Base-by-base conservation (phyloP, 2,888 invertebrate species). In the Molanna angustata region DNA sequence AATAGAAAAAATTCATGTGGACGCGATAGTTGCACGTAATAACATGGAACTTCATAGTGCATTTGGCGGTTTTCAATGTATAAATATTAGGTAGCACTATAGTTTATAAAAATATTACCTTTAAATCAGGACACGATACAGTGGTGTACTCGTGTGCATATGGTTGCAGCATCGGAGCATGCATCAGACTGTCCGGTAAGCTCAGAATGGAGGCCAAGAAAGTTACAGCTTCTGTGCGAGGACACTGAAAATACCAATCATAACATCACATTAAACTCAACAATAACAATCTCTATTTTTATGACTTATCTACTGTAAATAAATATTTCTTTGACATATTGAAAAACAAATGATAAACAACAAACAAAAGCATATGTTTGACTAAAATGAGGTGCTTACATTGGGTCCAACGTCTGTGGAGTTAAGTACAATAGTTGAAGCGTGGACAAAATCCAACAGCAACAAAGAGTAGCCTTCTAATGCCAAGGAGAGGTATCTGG, bases 141-240 rank as follows among this genome's bases (percentile, higher is more conserved):
- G 76, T 75, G 60, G 76, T 76, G 64, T 73, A 84, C 60, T 75
- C 85, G 65, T 73, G 85, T 1, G 80, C 78, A 57, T 80, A 80
- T 0, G 86, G 85, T 61, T 87, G 83, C 42, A 89, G 71, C 67
- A 86, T 84, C 1, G 85, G 84, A 40, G 86, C 76, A 63, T 81
- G 80, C 64, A 81, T 77, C 54, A 84, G 76, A 7, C 80, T 80
- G 61, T 87, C 83, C 1, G 94, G 91, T 60, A 93, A 80, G 60
- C 92, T 88, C 35, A 96, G 73, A 49, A 97, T 72, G 1, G 92
- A 88, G 1, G 94, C 94, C 22, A 97, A 75, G 56, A 96, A 85
- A 0, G 93, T 88, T 18, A 94, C 86, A 1, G 95, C 95, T 65
- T 96, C 96, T 7, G 90, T 87, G 54, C 95, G 80, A 0, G 96